phyloP scores from a whole-genome alignment of 2,797 vertebrate species.

The Enteromius treurensis region DNA sequence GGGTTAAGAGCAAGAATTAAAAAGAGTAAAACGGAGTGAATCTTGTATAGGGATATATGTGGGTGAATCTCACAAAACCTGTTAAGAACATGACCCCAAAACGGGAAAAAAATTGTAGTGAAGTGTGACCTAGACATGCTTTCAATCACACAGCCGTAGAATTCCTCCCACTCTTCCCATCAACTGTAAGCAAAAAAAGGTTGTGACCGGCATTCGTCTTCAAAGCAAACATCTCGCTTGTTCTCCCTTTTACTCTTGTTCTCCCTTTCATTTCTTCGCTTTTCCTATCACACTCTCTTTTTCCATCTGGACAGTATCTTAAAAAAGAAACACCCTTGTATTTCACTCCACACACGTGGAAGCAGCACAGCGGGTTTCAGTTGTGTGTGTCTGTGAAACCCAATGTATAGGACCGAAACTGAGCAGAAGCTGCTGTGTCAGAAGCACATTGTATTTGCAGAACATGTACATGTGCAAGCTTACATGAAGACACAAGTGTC shows the following conservation, averaged over 20 bases:
- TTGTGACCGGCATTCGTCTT: constrained; percentile 37
- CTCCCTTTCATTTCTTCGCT: constrained; percentile 12
- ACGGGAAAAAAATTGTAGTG: background rate
- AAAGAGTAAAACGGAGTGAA: background rate
- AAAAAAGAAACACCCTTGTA: constrained; percentile 53
- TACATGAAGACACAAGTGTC: constrained; percentile 53
- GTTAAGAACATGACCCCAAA: background rate
- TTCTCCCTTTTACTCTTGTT: constrained; percentile 13
- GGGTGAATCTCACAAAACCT: background rate
- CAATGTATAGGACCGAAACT: background rate
- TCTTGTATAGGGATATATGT: background rate
- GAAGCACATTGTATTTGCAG: constrained; percentile 1
- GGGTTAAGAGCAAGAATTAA: constrained; percentile 38
- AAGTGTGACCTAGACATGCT: constrained; percentile 7
- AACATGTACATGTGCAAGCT: constrained; percentile 45
- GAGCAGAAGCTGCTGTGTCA: constrained; percentile 21
- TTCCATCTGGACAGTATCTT: constrained; percentile 64
- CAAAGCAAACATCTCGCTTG: constrained; percentile 47
- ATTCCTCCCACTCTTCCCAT: constrained; percentile 44
- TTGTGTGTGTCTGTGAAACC: constrained; percentile 25
- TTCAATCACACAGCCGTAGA: constrained; percentile 14
- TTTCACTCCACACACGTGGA: constrained; percentile 58
- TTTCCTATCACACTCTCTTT: constrained; percentile 16
- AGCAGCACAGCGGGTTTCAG: constrained; percentile 58
- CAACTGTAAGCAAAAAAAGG: constrained; percentile 47